Evolutionary conservation across 2,113 vertebrate species (phyloP).

Genomic region (Colossoma macropomum): DNA sequence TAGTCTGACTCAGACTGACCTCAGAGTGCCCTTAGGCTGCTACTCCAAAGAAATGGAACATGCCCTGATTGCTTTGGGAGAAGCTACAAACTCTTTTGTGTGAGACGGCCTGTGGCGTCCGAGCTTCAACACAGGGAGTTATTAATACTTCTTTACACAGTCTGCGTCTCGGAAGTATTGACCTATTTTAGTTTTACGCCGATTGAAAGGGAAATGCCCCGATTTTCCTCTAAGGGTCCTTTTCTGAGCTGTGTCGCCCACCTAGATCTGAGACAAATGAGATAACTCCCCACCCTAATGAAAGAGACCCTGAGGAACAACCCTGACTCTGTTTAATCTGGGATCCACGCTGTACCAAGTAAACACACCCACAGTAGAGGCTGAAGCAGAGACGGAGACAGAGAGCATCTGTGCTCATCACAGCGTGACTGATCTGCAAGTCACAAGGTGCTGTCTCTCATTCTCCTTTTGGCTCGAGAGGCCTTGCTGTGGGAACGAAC

Average conservation of each 20-base stretch:
- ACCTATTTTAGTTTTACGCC: constrained; percentile 33
- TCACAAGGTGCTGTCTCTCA: constrained; percentile 36
- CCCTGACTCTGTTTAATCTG: constrained; percentile 1
- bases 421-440: constrained; percentile 41
- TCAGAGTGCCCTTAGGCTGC: background rate
- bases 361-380: background rate
- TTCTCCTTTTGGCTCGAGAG: constrained; percentile 30
- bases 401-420: constrained; percentile 47
- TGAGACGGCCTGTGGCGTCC: background rate
- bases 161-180: constrained; percentile 14
- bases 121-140: constrained; percentile 8
- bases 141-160: constrained; percentile 41
- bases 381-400: background rate
- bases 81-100: background rate
- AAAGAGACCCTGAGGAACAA: background rate
- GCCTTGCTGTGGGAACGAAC: constrained; percentile 9
- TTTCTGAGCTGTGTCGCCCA: background rate
- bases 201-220: constrained; percentile 30
- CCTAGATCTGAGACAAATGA: background rate
- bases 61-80: background rate
- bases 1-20: background rate
- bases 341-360: background rate
- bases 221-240: constrained; percentile 35
- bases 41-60: background rate
- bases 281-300: background rate